Evolutionary conservation across 2,888 invertebrate genomes (phyloP), one percentile per base, ranked within the genome.

Genomic region (Ceramica pisi): DNA sequence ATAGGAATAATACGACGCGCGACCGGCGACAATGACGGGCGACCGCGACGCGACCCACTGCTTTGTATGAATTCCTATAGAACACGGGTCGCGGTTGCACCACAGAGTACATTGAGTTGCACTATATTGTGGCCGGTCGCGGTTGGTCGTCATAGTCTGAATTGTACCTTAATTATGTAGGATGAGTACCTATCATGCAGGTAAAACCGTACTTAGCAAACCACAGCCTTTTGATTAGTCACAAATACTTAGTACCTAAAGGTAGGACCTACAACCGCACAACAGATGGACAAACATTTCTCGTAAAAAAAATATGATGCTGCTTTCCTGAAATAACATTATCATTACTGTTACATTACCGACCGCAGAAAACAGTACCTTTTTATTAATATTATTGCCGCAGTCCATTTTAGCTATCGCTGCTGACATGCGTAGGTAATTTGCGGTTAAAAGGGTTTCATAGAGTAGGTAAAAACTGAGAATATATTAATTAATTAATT

Each of bases 301-400:
- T 56, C 78, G 71, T 71, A 71, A 55, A 69, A 48, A 21, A 0
- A 8, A 12, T 1, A 38, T 73, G 48, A 78, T 60, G 44, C 4
- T 1, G 2, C 26, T 78, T 74, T 78, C 78, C 71, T 61, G 55
- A 78, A 74, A 74, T 78, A 78, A 71, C 21, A 64, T 21, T 6
- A 50, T 35, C 56, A 35, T 35, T 56, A 31, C 56, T 57, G 72
- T 44, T 16, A 51, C n/a, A 60, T 51, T 72, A 53, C 14, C 9
- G 46, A 73, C 78, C 78, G 48, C 78, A 74, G 23, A 26, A 44
- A 55, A 77, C 21, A 60, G 53, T 60, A 48, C n/a, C n/a, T n/a
- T n/a, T 59, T 57, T 46, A 53, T 38, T 72, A 53, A 50, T 56
- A 26, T 44, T 50, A 75, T 12, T n/a, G 38, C 51, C 21, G 44